phyloP scores from a whole-genome alignment of 2,888 invertebrate species.

The Drosophila kambysellisi region DNA sequence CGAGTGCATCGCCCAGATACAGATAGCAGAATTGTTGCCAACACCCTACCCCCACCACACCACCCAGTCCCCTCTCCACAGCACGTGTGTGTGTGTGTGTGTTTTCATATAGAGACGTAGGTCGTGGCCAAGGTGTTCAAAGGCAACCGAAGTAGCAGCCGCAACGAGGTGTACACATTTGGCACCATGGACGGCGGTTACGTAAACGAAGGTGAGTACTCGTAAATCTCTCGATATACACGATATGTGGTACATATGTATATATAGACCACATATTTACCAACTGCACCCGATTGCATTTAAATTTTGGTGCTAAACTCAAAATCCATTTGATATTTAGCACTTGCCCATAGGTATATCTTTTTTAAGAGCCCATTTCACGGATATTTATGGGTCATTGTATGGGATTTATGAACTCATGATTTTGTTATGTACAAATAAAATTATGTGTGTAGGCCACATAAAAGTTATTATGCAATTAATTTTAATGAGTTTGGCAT shows the following conservation, averaged over 20 bases:
- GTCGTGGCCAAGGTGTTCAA: slow-evolving; percentile 75
- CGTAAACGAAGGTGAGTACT: slow-evolving; percentile 84
- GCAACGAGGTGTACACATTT: slow-evolving; percentile 83
- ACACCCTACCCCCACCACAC: neutral
- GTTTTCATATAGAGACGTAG: slow-evolving; percentile 56
- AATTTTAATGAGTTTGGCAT: slow-evolving; percentile 7
- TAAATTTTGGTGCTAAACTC: slow-evolving; percentile 4
- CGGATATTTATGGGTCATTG: slow-evolving; percentile 11
- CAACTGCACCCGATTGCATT: slow-evolving; percentile 11
- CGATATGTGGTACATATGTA: neutral
- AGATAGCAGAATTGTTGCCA: slow-evolving; percentile 4
- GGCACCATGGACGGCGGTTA: slow-evolving; percentile 85
- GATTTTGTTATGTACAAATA: neutral
- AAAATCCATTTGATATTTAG: slow-evolving; percentile 21
- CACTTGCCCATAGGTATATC: slow-evolving; percentile 21
- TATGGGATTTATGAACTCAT: neutral
- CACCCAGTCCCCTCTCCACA: neutral
- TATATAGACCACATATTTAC: neutral
- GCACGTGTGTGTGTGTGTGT: slow-evolving; percentile 25
- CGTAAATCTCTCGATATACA: slow-evolving; percentile 20
- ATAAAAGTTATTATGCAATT: neutral
- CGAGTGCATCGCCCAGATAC: slow-evolving; percentile 61
- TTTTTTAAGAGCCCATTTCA: slow-evolving; percentile 4
- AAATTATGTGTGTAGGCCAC: neutral
- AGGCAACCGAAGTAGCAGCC: slow-evolving; percentile 55